Conservation (phyloP, 35 echinoderm and acorn worm species). For the Apostichopus parvimensis region DNA sequence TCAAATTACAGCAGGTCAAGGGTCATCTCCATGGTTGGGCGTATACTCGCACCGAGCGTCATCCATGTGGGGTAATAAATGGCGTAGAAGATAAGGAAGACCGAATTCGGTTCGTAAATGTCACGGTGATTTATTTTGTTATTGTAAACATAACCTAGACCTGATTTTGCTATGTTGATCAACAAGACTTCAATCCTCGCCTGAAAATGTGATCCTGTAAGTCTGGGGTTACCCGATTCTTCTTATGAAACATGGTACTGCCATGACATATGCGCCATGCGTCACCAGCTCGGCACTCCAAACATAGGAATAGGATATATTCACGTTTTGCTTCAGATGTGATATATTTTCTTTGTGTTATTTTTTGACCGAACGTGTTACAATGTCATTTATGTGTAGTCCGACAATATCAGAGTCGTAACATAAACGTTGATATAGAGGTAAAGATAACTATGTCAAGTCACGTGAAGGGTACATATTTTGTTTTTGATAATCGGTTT, state of each 20-base stretch:
- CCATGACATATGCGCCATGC: not conserved
- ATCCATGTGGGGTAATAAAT: not conserved
- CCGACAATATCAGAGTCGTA: too few relatives aligned
- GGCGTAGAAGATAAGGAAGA: not conserved
- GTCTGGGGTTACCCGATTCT: not conserved
- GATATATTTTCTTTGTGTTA: conserved; percentile 49
- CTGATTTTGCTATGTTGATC: not conserved
- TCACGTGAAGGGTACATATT: too few relatives aligned
- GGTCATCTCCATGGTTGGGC: not conserved
- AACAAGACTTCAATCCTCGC: not conserved
- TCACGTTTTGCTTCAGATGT: conserved; percentile 30
- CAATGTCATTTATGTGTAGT: not conserved
- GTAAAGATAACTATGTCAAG: too few relatives aligned
- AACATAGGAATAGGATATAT: conserved; percentile 22
- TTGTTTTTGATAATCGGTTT: too few relatives aligned
- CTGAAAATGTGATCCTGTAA: not conserved
- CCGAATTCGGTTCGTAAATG: conserved; percentile 18
- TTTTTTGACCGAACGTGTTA: conserved; percentile 5
- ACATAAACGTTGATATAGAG: too few relatives aligned
- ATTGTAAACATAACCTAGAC: conserved; percentile 29
- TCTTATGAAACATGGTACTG: not conserved
- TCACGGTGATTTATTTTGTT: conserved; percentile 31
- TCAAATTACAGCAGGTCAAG: not conserved
- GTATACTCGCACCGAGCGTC: not conserved
- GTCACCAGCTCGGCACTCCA: not conserved